Evolutionary conservation across 2,113 vertebrate species (phyloP), one percentile per base, ranked within the genome.

Genomic region (Taurulus bubalis): DNA sequence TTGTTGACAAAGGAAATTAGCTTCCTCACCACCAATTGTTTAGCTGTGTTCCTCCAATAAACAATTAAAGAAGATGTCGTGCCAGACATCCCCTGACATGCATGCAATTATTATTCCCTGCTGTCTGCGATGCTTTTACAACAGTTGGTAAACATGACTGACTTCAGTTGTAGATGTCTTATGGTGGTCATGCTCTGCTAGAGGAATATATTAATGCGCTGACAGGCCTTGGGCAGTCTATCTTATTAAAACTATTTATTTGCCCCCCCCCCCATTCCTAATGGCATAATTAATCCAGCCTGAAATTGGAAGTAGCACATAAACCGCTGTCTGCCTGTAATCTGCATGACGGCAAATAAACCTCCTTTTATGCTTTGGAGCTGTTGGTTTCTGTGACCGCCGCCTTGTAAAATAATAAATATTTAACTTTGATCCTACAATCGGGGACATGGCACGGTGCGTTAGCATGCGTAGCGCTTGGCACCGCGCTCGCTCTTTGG

Each of bases 201-300:
- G 82, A 89, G 73, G 75, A 89, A 91, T 85, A 79, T 86, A 91
- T 94, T 89, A 76, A 85, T 91, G 85, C 28, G 0, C 60, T 77
- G 85, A 88, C 87, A 87, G 81, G 82, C 84, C 79, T 79, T 68
- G 77, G 83, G 77, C 85, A 75, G 66, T 87, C 83, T 64, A 72
- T 56, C 85, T 87, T 91, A 92, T 92, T 91, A 89, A 87, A 93
- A 86, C 80, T 83, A 89, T 92, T 93, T 93, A 92, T 94, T 92
- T 92, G 66, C 81, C 79, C 72, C 76, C 47, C 42, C 80, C 71
- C 76, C 38, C 38, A 2, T 8, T 69, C 75, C 71, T 89, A 91
- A 92, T 90, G 87, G 77, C 83, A 87, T 90, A 90, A 93, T 91
- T 91, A 92, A 93, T 92, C 90, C 85, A 88, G 80, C 72, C 86